Evolutionary conservation across 2,113 vertebrate genomes (phyloP), one percentile per base, ranked within the genome.

Genomic region (Plotosus lineatus): DNA sequence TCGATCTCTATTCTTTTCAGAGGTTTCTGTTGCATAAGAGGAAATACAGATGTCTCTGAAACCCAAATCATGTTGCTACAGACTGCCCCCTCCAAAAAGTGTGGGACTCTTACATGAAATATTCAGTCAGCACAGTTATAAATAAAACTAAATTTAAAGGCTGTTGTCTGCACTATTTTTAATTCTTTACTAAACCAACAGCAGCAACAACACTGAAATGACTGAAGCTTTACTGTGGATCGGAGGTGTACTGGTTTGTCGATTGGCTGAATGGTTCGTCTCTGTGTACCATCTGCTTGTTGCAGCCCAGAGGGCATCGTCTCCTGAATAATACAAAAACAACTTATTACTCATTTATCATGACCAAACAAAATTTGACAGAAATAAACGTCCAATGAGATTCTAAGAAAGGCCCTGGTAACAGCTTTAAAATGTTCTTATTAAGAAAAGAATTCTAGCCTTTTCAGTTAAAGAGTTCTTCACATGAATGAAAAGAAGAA

Each of bases 1-100:
- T 96, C 93, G 58, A 99, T 96, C n/a, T 92, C 80, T 53, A 98
- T 87, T 87, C 95, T 95, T 89, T 40, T 94, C 86, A 98, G 86
- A 60, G 95, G 95, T 85, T 95, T 97, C 97, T 99, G 89, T 82
- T 90, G 77, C 9, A n/a, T 23, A 14, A 46, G 21, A n/a, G 53
- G 1, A 80, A 46, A 76, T 9, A 31, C 4, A 55, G 19, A 17
- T 50, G 61, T 75, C 10, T n/a, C 26, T 61, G 9, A 80, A 11
- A 36, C 3, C 33, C 28, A 28, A 14, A 33, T 77, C 63, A 40
- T n/a, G 36, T 21, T n/a, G 7, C 19, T 65, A 40, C 2, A 65
- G 21, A 4, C 21, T 12, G 19, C 14, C 19, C 40, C 36, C 63
- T 66, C 21, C 19, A 23, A 23, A 66, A 23, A 36, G 7, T 1